Percentiles rank a stretch among this genome's conserved stretches.
Conservation (phyloP, 1,140 invertebrate species). For the Elymnias hypermnestra region DNA sequence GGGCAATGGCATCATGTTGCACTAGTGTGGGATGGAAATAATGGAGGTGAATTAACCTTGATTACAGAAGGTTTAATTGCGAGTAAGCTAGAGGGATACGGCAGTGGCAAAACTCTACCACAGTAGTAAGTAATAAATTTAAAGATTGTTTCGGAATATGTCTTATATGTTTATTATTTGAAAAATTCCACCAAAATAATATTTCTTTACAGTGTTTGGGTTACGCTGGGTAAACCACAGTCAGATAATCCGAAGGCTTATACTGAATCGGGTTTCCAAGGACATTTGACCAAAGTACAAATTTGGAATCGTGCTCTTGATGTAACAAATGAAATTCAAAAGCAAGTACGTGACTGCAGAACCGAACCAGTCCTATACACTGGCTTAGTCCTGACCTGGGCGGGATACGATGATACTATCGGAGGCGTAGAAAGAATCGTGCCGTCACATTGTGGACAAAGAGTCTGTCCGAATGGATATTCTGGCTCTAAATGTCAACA, state of each 20-base stretch:
- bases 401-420: conserved; percentile 91
- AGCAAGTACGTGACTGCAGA: conserved; percentile 93
- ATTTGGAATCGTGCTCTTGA: conserved; percentile 94
- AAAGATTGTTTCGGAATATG: conserved; percentile 2
- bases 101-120: conserved; percentile 85
- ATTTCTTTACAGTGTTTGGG: conserved; percentile 86
- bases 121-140: conserved; percentile 82
- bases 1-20: conserved; percentile 98
- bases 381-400: conserved; percentile 92
- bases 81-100: conserved; percentile 91
- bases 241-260: conserved; percentile 84
- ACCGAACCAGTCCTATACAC: conserved; percentile 93
- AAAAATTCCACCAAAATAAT: not conserved
- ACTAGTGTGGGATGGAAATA: conserved; percentile 93
- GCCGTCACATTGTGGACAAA: conserved; percentile 93
- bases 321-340: conserved; percentile 94
- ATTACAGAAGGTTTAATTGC: conserved; percentile 96
- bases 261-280: conserved; percentile 93
- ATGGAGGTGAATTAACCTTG: conserved; percentile 88
- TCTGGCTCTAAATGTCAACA: conserved; percentile 89
- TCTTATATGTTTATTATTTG: not conserved
- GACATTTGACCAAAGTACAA: conserved; percentile 95
- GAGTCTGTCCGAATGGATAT: conserved; percentile 90
- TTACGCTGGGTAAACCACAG: conserved; percentile 92
- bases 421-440: conserved; percentile 95